Evolutionary conservation across 1,140 invertebrate species (phyloP).

Genomic region (Oryzaephilus surinamensis): DNA sequence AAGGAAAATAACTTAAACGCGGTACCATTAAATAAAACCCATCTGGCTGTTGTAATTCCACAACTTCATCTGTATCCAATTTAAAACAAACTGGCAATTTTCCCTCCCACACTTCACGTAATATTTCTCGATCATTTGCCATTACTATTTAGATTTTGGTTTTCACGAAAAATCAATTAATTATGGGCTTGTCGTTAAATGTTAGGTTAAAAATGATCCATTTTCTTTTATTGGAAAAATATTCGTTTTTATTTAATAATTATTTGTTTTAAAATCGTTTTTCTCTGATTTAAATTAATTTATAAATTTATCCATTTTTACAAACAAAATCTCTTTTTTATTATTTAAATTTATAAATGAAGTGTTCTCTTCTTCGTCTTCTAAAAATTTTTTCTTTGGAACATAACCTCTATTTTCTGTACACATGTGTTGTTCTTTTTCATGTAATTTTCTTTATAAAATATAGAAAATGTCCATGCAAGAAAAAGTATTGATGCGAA

Average conservation of each 20-base stretch:
- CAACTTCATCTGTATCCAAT: conserved; percentile 77
- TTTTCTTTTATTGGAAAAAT: not conserved
- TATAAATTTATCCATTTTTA: not conserved
- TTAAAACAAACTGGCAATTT: conserved; percentile 86
- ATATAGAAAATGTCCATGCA: conserved; percentile 52
- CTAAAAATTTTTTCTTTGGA: not conserved
- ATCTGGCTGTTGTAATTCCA: conserved; percentile 78
- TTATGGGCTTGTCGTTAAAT: not conserved
- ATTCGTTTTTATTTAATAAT: not conserved
- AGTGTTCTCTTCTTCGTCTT: not conserved
- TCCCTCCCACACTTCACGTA: conserved; percentile 92
- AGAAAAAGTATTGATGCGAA: conserved; percentile 66
- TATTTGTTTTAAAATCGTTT: not conserved
- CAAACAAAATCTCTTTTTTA: not conserved
- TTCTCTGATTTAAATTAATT: conserved; percentile 1
- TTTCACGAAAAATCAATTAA: not conserved
- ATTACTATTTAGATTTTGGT: conserved; percentile 38
- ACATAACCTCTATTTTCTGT: conserved; percentile 1
- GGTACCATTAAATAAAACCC: conserved; percentile 92
- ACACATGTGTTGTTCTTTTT: not conserved
- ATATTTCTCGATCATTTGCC: conserved; percentile 86
- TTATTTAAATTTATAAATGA: conserved; percentile 2
- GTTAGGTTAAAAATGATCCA: too few species aligned
- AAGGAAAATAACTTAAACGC: conserved; percentile 87
- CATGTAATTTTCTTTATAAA: not conserved